phyloP scores from a whole-genome alignment of 2,888 invertebrate genomes.

The Noctua fimbriata region DNA sequence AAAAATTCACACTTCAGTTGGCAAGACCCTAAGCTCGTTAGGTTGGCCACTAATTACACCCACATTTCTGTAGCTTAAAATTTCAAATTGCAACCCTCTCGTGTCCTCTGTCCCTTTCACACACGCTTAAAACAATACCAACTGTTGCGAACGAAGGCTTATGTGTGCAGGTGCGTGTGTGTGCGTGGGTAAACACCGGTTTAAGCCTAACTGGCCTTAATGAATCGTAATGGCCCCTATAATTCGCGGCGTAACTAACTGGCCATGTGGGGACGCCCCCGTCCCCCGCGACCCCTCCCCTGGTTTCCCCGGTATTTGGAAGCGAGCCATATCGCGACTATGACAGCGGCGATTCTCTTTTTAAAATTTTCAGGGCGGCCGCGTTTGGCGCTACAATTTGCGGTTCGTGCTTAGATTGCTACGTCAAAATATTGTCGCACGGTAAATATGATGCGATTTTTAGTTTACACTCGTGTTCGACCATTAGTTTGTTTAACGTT shows the following conservation, averaged over 20 bases:
- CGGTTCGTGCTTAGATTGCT: constrained; percentile 85
- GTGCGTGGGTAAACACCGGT: constrained; percentile 90
- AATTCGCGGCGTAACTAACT: constrained; percentile 91
- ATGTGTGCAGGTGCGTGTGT: constrained; percentile 74
- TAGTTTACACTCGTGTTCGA: constrained; percentile 27
- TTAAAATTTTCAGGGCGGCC: constrained; percentile 86
- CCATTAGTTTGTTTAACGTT: constrained; percentile 26
- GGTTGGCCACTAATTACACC: constrained; percentile 86
- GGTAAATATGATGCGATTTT: constrained; percentile 52
- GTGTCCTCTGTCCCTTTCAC: constrained; percentile 74
- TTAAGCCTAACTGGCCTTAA: constrained; percentile 91
- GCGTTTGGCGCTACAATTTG: constrained; percentile 83
- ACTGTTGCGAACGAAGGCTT: constrained; percentile 79
- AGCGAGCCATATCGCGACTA: constrained; percentile 88
- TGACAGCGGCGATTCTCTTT: constrained; percentile 88
- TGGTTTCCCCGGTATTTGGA: constrained; percentile 81
- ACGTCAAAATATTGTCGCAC: constrained; percentile 69
- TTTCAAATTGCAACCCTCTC: constrained; percentile 82
- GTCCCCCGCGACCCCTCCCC: constrained; percentile 68
- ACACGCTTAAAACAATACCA: constrained; percentile 81
- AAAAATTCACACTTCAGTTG: constrained; percentile 82
- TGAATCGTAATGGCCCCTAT: constrained; percentile 91
- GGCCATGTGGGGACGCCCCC: constrained; percentile 86
- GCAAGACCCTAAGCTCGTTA: constrained; percentile 84
- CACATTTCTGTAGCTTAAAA: constrained; percentile 86